These are phyloP conservation scores for Drosophila punjabiensis DNA, from an alignment of 1,140 invertebrate genomes.

Conservation along the genomic window DNA sequence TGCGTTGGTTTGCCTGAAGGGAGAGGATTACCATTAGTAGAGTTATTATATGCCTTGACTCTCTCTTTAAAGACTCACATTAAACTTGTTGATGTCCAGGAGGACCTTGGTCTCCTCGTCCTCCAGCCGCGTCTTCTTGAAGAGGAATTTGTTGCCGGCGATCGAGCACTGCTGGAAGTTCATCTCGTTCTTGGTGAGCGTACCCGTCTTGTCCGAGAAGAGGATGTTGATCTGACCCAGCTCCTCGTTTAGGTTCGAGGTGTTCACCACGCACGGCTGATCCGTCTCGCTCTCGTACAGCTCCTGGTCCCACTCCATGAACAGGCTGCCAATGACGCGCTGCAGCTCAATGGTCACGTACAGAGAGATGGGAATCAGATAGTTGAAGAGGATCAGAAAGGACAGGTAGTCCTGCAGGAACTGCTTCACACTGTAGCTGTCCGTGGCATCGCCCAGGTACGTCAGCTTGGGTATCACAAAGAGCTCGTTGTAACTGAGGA, in stretches of 20 bases:
- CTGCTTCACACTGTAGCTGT: slow-evolving; percentile 54
- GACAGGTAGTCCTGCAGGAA: slow-evolving; percentile 97
- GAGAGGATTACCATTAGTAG: background rate
- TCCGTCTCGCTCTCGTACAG: slow-evolving; percentile 96
- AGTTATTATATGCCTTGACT: too few species aligned
- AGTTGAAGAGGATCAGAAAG: slow-evolving; percentile 99
- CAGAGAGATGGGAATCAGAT: slow-evolving; percentile 98
- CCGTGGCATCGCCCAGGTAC: slow-evolving; percentile 51
- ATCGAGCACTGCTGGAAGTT: slow-evolving; percentile 96
- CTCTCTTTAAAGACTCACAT: background rate
- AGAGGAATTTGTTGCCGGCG: slow-evolving; percentile 90
- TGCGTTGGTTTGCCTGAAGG: slow-evolving; percentile 22
- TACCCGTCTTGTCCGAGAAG: slow-evolving; percentile 98
- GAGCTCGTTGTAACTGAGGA: slow-evolving; percentile 87
- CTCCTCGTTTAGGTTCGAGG: slow-evolving; percentile 99
- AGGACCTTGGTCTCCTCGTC: slow-evolving; percentile 31
- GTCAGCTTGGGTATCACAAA: slow-evolving; percentile 86
- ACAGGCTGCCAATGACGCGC: slow-evolving; percentile 93
- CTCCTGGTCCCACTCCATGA: slow-evolving; percentile 97
- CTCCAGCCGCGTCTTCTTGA: slow-evolving; percentile 61
- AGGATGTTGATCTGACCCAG: slow-evolving; percentile 97
- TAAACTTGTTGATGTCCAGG: slow-evolving; percentile 50
- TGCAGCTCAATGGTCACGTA: slow-evolving; percentile 99
- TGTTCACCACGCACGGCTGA: slow-evolving; percentile 97
- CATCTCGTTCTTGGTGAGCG: slow-evolving; percentile 98